These are phyloP conservation scores for Rhagoletis pomonella DNA, from an alignment of 1,140 invertebrate species.

Conservation along the genomic window DNA sequence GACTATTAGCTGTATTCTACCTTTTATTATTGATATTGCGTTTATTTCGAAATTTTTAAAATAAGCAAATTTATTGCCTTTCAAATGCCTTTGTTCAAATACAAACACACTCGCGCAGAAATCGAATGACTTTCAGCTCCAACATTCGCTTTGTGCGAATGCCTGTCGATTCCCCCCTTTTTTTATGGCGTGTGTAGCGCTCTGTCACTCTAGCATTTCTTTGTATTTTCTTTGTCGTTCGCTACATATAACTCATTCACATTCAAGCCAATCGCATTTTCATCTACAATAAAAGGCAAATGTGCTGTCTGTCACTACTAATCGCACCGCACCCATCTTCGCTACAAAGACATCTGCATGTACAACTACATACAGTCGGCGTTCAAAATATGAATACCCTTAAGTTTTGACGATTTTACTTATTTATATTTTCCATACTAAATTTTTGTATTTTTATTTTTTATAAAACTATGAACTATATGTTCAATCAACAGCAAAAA, in stretches of 20 bases:
- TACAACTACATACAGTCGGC: no score
- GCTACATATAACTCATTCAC: not conserved
- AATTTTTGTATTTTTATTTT: no score
- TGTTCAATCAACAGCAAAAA: no score
- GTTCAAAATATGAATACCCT: no score
- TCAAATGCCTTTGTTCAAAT: not conserved
- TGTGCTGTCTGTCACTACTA: not conserved
- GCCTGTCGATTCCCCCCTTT: not conserved
- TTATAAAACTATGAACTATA: no score
- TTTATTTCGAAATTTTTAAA: not conserved
- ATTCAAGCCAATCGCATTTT: constrained; percentile 56
- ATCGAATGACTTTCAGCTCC: not conserved
- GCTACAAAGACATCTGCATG: no score
- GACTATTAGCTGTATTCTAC: not conserved
- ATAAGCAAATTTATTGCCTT: not conserved
- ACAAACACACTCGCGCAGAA: not conserved
- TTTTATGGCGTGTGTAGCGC: constrained; percentile 30
- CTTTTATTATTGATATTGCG: not conserved
- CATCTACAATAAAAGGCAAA: constrained; percentile 62
- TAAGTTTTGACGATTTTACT: no score
- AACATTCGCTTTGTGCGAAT: not conserved
- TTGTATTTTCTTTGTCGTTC: constrained; percentile 53
- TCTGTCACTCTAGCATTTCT: constrained; percentile 59
- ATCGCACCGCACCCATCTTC: constrained; percentile 34
- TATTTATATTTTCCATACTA: no score